Base-by-base conservation (phyloP, 2,888 invertebrate species). In the Brenthis hecate region DNA sequence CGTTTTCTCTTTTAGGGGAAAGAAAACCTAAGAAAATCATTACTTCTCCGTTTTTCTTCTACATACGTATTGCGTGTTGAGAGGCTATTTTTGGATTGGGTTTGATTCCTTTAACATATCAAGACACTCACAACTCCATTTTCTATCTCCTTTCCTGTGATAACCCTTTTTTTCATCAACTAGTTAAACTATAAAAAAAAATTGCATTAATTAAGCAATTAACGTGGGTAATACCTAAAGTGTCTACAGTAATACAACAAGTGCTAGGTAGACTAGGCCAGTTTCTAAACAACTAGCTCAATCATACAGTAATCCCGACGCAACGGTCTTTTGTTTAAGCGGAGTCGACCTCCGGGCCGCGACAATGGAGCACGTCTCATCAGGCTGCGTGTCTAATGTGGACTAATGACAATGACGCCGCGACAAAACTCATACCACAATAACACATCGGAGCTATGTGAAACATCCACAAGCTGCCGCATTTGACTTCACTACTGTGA, bases 321-420 rank as follows among this genome's bases (percentile, higher is more conserved):
- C 16, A 36, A 16, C 58, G 28, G 14, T 70, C 65, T 70, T 66
- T 56, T 68, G 69, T 66, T 51, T 66, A n/a, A 32, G 56, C 32
- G 43, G 72, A 67, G 70, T 48, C 65, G 70, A 69, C 65, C 69
- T 69, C 36, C 36, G 36, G 36, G 8, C 28, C 11, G 11, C 47
- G 57, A 75, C 76, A 75, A 76, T 74, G 71, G 79, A 60, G 74
- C 80, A 80, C 77, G 80, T 80, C 78, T 72, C 78, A 75, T 77
- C 82, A 78, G 75, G 75, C 73, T 69, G 77, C 79, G 89, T 90
- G 85, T 77, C 88, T 86, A 89, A 91, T 83, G 84, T 74, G 86
- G 80, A 88, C 86, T 85, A 86, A 89, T 89, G 72, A 68, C 71
- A 71, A 71, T 62, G 65, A 68, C 60, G 32, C 56, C 36, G 48